A percentile compares a stretch with the other conserved stretches of the same genome.
These are phyloP conservation scores for Bathynomus jamesi DNA, from an alignment of 1,140 invertebrate species.

Conservation along the genomic window DNA sequence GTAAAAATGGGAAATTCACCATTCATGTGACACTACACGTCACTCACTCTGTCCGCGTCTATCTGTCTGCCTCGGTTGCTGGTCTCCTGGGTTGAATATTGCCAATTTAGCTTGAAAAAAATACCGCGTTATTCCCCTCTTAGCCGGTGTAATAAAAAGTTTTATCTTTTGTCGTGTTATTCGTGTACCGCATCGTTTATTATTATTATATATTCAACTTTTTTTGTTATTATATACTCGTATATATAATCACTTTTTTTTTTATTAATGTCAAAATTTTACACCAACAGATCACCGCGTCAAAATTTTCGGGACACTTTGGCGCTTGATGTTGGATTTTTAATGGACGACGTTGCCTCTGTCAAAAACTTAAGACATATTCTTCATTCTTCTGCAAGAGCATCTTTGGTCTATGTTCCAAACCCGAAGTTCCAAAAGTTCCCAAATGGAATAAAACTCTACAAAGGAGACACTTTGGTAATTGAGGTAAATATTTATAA, in stretches of 20 bases:
- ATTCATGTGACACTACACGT: no score
- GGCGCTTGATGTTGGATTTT: constrained; percentile 64
- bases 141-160: no score
- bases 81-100: no score
- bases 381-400: constrained; percentile 66
- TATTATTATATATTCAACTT: background rate
- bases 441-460: constrained; percentile 62
- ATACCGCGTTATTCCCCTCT: no score
- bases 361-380: constrained; percentile 77
- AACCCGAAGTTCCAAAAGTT: constrained; percentile 84
- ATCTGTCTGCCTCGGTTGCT: no score
- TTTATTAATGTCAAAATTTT: background rate
- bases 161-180: no score
- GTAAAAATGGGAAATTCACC: no score
- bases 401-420: constrained; percentile 77
- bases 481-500: constrained; percentile 60
- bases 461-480: constrained; percentile 89
- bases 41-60: no score
- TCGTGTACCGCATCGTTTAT: no score
- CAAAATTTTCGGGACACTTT: constrained; percentile 39
- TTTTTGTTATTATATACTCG: background rate
- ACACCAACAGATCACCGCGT: constrained; percentile 16
- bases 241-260: no score
- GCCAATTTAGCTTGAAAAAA: no score
- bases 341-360: constrained; percentile 89